A percentile compares a stretch with the other conserved stretches of the same genome.
phyloP scores from a whole-genome alignment of 2,888 invertebrate genomes.

The Ichneumoninae sp. region DNA sequence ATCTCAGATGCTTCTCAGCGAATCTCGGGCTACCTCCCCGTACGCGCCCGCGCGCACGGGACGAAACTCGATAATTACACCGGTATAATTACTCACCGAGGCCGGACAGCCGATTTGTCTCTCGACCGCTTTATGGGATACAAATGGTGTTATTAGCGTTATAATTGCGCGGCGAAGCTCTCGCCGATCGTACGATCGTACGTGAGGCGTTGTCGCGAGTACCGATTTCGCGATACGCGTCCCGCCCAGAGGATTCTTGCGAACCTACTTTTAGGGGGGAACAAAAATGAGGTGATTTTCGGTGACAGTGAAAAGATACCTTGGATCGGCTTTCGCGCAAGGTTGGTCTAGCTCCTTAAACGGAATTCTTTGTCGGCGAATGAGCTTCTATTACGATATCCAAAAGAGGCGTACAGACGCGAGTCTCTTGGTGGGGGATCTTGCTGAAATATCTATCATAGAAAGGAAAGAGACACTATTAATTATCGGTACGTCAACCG shows the following conservation, averaged over 20 bases:
- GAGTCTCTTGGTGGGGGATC: neutral
- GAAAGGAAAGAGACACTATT: slow-evolving; percentile 33
- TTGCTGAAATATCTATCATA: slow-evolving; percentile 28
- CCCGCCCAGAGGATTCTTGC: neutral
- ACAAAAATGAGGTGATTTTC: neutral
- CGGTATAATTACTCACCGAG: slow-evolving; percentile 73
- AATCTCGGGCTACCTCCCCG: slow-evolving; percentile 46
- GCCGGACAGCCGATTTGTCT: slow-evolving; percentile 74
- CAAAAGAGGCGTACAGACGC: neutral
- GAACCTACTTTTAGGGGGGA: neutral
- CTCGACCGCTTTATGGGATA: slow-evolving; percentile 68
- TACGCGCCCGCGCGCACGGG: slow-evolving; percentile 59
- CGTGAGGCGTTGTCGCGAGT: slow-evolving; percentile 38
- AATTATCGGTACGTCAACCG: slow-evolving; percentile 48
- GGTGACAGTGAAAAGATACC: neutral
- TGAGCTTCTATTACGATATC: neutral
- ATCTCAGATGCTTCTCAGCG: slow-evolving; percentile 34
- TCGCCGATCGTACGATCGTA: slow-evolving; percentile 40
- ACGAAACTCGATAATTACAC: slow-evolving; percentile 73
- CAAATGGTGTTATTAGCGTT: slow-evolving; percentile 76
- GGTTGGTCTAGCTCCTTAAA: neutral
- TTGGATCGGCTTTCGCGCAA: neutral
- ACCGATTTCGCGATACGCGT: slow-evolving; percentile 34
- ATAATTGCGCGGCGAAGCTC: slow-evolving; percentile 71
- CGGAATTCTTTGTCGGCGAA: slow-evolving; percentile 9